These are phyloP conservation scores for human DNA, from an alignment of 2,113 vertebrate species.

Conservation along the genomic window DNA sequence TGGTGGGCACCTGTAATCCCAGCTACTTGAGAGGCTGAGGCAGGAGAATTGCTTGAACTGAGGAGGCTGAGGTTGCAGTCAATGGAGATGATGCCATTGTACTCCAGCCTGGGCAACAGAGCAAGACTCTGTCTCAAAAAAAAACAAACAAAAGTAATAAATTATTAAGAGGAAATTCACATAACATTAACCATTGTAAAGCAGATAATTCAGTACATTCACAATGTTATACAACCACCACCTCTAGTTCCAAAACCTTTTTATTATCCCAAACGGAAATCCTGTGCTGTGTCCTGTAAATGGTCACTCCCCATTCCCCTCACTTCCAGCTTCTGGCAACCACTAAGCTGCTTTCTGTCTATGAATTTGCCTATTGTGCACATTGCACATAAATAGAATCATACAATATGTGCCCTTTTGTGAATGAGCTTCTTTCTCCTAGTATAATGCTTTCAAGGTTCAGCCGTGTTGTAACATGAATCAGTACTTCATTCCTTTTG, in stretches of 20 bases:
- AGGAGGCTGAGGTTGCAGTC: too few species aligned
- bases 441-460: too few species aligned
- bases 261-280: neutral
- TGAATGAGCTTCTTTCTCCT: neutral
- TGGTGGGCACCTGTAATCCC: too few species aligned
- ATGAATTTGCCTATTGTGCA: neutral
- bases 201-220: neutral
- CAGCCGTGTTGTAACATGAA: neutral
- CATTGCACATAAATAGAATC: neutral
- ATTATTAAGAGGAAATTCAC: neutral
- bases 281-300: neutral
- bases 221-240: too few species aligned
- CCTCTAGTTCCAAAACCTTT: neutral
- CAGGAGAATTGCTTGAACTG: too few species aligned
- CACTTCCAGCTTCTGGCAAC: neutral
- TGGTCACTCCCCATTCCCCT: neutral
- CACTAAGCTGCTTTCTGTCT: neutral
- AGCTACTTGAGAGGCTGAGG: too few species aligned
- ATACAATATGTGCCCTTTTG: neutral
- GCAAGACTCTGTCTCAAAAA: too few species aligned
- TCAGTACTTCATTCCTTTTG: neutral
- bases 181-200: neutral
- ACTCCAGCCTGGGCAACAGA: too few species aligned
- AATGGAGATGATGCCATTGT: too few species aligned
- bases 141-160: neutral